These are phyloP conservation scores for Cataglyphis livida DNA, from an alignment of 2,888 invertebrate genomes.

Conservation along the genomic window DNA sequence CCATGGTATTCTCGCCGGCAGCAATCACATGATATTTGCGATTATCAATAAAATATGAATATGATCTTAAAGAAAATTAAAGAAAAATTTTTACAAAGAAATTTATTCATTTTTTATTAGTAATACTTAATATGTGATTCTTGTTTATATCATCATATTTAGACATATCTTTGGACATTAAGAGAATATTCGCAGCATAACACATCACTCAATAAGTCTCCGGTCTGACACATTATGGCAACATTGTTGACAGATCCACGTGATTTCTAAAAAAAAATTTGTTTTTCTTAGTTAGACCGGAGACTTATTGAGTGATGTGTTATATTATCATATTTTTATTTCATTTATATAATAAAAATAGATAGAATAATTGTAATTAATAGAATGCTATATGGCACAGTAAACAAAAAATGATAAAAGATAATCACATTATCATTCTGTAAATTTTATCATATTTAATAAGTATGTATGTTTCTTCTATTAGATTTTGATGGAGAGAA, in stretches of 20 bases:
- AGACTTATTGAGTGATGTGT: too few relatives aligned
- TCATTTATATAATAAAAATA: not conserved
- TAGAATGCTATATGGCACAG: not conserved
- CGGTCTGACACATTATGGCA: too few relatives aligned
- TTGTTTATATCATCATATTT: not conserved
- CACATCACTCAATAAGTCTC: too few relatives aligned
- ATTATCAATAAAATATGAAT: conserved; percentile 4
- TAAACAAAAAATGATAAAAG: conserved; percentile 10
- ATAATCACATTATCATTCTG: not conserved
- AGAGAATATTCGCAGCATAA: not conserved
- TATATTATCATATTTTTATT: too few relatives aligned
- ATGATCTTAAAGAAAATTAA: not conserved
- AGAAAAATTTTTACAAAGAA: not conserved
- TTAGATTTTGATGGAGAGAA: not conserved
- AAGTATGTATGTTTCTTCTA: not conserved
- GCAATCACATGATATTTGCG: conserved; percentile 37
- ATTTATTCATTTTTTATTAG: conserved; percentile 13
- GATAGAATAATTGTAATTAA: not conserved
- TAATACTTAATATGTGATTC: not conserved
- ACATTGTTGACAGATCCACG: too few relatives aligned
- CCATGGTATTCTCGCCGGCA: not conserved
- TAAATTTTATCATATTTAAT: not conserved
- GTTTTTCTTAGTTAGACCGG: too few relatives aligned
- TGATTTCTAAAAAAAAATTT: too few relatives aligned
- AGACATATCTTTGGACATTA: not conserved